Conservation (phyloP, 2,113 vertebrate species). For the Mionectes macconnelli region DNA sequence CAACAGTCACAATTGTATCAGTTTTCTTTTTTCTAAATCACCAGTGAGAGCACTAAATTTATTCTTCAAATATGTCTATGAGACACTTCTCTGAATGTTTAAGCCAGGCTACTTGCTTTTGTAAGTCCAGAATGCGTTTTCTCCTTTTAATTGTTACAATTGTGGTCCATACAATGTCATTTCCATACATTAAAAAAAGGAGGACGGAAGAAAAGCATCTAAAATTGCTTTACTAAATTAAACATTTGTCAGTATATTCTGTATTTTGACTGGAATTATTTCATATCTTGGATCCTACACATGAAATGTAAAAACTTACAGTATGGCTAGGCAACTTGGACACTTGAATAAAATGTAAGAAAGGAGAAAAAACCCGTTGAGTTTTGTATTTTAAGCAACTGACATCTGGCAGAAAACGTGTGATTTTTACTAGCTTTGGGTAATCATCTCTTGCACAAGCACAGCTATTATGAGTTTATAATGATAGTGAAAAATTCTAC, state of each 20-base stretch:
- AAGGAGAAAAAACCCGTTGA: background rate
- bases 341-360: background rate
- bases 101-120: background rate
- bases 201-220: background rate
- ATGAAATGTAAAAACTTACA: background rate
- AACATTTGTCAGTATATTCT: background rate
- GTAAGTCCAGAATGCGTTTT: background rate
- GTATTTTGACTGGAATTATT: background rate
- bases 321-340: background rate
- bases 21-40: background rate
- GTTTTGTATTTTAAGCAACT: background rate
- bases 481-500: background rate
- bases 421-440: background rate
- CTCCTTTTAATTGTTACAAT: background rate
- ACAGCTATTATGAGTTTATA: background rate
- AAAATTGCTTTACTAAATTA: background rate
- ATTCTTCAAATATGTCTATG: slow-evolving; percentile 3
- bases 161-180: background rate
- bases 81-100: background rate
- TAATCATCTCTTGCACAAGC: background rate
- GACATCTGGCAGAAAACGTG: background rate
- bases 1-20: background rate
- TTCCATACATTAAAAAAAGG: background rate
- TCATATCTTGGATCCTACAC: background rate
- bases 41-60: slow-evolving; percentile 4